phyloP scores from a whole-genome alignment of 2,888 invertebrate genomes.

The Lithophane semibrunnea region DNA sequence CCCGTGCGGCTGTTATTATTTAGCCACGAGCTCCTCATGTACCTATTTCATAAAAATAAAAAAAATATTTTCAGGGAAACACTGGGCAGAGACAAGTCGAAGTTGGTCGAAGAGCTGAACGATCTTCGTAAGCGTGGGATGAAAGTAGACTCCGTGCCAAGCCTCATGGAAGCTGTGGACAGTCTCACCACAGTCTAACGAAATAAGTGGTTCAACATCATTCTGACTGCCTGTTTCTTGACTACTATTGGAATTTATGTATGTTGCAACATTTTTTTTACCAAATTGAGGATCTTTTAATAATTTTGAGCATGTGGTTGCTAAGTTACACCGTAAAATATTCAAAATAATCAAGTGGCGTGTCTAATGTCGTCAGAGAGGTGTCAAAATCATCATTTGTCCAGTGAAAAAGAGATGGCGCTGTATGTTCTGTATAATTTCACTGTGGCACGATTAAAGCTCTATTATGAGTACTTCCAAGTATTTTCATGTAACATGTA shows the following conservation, averaged over 20 bases:
- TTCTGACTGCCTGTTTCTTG: constrained; percentile 13
- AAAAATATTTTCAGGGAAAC: constrained; percentile 88
- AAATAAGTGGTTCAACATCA: constrained; percentile 11
- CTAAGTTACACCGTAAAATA: not conserved
- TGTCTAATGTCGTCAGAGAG: not conserved
- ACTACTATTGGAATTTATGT: constrained; percentile 17
- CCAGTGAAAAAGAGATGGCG: constrained; percentile 29
- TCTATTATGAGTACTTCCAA: not conserved
- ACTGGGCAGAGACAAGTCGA: constrained; percentile 91
- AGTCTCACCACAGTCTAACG: constrained; percentile 80
- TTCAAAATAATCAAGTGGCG: constrained; percentile 6
- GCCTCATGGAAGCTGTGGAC: constrained; percentile 92
- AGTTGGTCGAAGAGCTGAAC: constrained; percentile 91
- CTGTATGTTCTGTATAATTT: not conserved
- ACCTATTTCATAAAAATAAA: no score
- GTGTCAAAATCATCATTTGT: not conserved
- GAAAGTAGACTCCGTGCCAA: constrained; percentile 91
- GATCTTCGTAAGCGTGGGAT: constrained; percentile 92
- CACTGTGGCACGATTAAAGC: not conserved
- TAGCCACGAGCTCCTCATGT: no score
- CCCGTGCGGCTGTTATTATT: no score
- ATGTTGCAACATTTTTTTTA: constrained; percentile 30
- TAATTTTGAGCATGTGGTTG: not conserved
- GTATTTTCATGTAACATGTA: not conserved
- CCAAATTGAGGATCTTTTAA: constrained; percentile 12